A percentile compares a stretch with the other conserved stretches of the same genome.
Conservation (phyloP, 2,888 invertebrate genomes). For the Melanostoma mellinum region DNA sequence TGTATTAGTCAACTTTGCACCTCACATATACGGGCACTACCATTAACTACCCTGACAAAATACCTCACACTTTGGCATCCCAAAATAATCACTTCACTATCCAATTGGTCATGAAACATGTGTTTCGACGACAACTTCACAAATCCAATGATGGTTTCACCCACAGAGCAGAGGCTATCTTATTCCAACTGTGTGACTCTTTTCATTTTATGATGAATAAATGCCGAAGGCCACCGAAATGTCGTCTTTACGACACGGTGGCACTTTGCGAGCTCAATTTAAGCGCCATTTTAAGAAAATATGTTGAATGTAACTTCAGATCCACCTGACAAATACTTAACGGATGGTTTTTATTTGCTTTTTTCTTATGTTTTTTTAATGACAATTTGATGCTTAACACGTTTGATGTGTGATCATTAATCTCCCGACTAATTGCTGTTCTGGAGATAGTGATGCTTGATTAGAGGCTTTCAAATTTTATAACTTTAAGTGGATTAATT, state of each 20-base stretch:
- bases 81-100: no score
- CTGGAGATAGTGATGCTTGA: slow-evolving; percentile 23
- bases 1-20: no score
- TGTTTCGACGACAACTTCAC: no score
- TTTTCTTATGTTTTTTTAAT: slow-evolving; percentile 8
- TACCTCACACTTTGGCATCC: no score
- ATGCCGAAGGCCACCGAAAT: slow-evolving; percentile 35
- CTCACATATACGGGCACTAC: no score
- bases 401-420: slow-evolving; percentile 55
- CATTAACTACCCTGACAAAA: no score
- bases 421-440: slow-evolving; percentile 61
- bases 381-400: slow-evolving; percentile 38
- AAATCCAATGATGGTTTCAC: background rate
- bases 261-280: slow-evolving; percentile 9
- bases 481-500: slow-evolving; percentile 22
- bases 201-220: slow-evolving; percentile 16
- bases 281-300: slow-evolving; percentile 39
- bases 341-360: background rate
- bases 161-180: background rate
- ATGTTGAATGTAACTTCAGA: slow-evolving; percentile 21
- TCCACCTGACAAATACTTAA: slow-evolving; percentile 4
- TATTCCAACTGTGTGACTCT: background rate
- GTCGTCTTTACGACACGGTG: slow-evolving; percentile 35
- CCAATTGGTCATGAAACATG: no score
- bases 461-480: slow-evolving; percentile 6